These are phyloP conservation scores for Echinops telfairi DNA, from an alignment of 2,113 vertebrate species.

Conservation along the genomic window DNA sequence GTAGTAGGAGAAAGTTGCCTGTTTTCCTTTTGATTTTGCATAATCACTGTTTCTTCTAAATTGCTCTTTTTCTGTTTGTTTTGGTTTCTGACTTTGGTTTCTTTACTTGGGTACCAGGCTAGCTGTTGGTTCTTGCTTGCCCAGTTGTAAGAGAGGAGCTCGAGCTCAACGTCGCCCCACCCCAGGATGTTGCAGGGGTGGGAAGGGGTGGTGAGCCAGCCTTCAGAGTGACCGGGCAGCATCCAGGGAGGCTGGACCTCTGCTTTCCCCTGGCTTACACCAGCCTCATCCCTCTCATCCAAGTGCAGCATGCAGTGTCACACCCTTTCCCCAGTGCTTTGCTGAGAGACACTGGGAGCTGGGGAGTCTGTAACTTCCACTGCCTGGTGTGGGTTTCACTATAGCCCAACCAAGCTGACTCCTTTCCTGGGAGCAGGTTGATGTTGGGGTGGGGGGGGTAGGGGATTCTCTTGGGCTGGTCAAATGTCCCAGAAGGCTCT, in stretches of 20 bases:
- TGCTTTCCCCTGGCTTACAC: not conserved
- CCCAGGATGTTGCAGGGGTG: not conserved
- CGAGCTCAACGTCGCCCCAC: not conserved
- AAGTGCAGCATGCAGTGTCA: not conserved
- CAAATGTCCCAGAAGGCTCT: not conserved
- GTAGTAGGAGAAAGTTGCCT: not conserved
- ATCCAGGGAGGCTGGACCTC: not conserved
- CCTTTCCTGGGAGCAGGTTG: not conserved
- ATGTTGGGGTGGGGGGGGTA: not conserved
- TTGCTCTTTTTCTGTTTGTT: not conserved
- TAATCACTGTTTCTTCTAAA: not conserved
- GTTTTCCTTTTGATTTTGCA: conserved; percentile 1
- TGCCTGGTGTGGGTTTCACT: not conserved
- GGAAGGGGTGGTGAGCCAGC: not conserved
- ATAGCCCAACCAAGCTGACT: not conserved
- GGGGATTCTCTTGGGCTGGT: not conserved
- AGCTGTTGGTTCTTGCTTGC: not conserved
- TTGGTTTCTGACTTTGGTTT: not conserved
- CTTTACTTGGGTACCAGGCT: not conserved
- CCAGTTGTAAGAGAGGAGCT: not conserved
- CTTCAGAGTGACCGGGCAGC: not conserved
- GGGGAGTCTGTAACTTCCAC: not conserved
- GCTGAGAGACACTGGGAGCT: not conserved
- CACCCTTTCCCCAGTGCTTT: not conserved
- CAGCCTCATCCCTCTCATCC: not conserved